These are phyloP conservation scores for Aphelocoma coerulescens DNA, from an alignment of 2,113 vertebrate genomes.

Conservation along the genomic window DNA sequence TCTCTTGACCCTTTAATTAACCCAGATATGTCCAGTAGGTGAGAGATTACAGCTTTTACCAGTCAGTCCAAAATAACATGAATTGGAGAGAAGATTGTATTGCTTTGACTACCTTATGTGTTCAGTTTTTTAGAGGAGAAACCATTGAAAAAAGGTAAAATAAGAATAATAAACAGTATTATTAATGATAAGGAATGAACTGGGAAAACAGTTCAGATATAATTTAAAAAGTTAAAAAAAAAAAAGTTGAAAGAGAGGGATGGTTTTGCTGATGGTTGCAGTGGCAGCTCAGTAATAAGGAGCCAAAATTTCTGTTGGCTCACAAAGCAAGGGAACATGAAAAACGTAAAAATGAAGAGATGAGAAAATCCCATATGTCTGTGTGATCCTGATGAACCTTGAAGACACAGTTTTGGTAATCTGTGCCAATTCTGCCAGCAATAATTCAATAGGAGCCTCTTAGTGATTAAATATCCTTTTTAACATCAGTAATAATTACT, in stretches of 20 bases:
- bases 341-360: neutral
- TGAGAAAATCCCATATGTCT: neutral
- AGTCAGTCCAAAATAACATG: neutral
- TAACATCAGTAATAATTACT: conserved; percentile 38
- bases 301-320: neutral
- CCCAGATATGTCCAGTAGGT: neutral
- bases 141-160: neutral
- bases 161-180: neutral
- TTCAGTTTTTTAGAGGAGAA: neutral
- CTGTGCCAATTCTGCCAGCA: neutral
- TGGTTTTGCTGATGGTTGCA: neutral
- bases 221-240: neutral
- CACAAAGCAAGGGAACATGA: neutral
- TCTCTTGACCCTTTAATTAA: neutral
- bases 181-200: neutral
- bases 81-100: neutral
- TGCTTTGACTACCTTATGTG: neutral
- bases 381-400: conserved; percentile 8
- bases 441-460: neutral
- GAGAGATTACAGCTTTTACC: neutral
- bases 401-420: neutral
- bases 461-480: conserved; percentile 26
- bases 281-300: neutral
- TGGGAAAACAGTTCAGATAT: neutral
- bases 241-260: neutral